Base-by-base conservation (phyloP, 2,797 vertebrate species). In the Spinibarbus caldwelli region DNA sequence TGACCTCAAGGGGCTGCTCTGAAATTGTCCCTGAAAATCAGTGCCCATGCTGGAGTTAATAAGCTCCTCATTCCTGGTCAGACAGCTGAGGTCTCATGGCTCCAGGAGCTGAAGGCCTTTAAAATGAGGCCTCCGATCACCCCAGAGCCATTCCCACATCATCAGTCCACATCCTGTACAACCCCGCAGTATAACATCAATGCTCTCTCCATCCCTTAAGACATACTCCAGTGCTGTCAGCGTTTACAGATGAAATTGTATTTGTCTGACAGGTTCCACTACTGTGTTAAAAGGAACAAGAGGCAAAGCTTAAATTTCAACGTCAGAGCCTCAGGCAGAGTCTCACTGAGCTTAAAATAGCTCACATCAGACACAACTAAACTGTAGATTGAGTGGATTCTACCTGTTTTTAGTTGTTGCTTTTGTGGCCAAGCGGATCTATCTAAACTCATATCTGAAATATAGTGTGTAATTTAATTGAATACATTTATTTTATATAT, bases 331-430 rank as follows among this genome's bases (percentile, higher is more conserved):
- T 52, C 14, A 26, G 64, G 45, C 78, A 52, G 78, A 52, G 45
- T 70, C 21, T 47, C 78, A 52, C 21, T 70, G 45, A 80, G 78
- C 78, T 70, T 43, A 57, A 70, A 81, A 43, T 57, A 71, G n/a
- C 34, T 71, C n/a, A 59, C 5, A 71, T 41, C n/a, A 71, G 52
- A 41, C 68, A 72, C 43, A 59, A 34, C 38, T 82, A 72, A 71
- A 72, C 11, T 72, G 6, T 29, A 38, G 9, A 26, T 31, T 72
- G 17, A 72, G 23, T 43, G 3, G n/a, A 15, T 82, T 82, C 52
- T 82, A 45, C 19, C n/a, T 82, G 67, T 59, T 82, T 36, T 71
- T 52, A 54, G 8, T 29, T 29, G 34, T 34, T 43, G 47, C 9
- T 71, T 70, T 38, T 34, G 38, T 15, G 26, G 2, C 41, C 29